Percentiles rank a stretch among this genome's conserved stretches.
These are phyloP conservation scores for Elmis aenea DNA, from an alignment of 2,888 invertebrate species.

Conservation along the genomic window DNA sequence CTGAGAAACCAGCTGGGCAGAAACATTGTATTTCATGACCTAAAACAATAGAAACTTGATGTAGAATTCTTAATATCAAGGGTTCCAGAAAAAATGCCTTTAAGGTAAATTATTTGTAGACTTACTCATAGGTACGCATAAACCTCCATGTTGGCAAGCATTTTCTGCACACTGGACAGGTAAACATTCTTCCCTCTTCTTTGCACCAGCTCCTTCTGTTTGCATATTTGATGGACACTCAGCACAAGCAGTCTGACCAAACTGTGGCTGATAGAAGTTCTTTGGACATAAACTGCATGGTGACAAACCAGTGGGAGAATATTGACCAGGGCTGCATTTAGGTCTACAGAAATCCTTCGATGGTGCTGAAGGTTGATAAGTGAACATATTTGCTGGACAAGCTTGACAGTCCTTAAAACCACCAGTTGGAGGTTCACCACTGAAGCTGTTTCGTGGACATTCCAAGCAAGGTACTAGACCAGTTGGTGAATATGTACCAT, in stretches of 20 bases:
- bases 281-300: constrained; percentile 90
- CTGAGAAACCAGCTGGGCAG: constrained; percentile 92
- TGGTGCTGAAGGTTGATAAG: constrained; percentile 87
- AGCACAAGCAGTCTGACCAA: constrained; percentile 79
- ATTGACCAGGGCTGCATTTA: constrained; percentile 85
- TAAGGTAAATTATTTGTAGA: background rate
- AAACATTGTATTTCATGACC: constrained; percentile 85
- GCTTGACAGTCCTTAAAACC: constrained; percentile 92
- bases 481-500: constrained; percentile 92
- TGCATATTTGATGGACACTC: constrained; percentile 90
- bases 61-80: background rate
- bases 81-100: background rate
- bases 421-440: constrained; percentile 79
- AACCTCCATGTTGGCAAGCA: constrained; percentile 85
- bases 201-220: constrained; percentile 74
- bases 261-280: constrained; percentile 84
- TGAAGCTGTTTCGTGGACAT: constrained; percentile 89
- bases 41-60: constrained; percentile 19
- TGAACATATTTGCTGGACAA: constrained; percentile 84
- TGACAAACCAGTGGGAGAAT: constrained; percentile 81
- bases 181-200: constrained; percentile 80
- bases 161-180: constrained; percentile 82
- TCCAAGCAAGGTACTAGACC: constrained; percentile 91
- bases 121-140: constrained; percentile 75
- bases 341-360: constrained; percentile 77